Evolutionary conservation across 1,140 invertebrate species (phyloP), one percentile per base, ranked within the genome.

Genomic region (Neuroterus valhalla): DNA sequence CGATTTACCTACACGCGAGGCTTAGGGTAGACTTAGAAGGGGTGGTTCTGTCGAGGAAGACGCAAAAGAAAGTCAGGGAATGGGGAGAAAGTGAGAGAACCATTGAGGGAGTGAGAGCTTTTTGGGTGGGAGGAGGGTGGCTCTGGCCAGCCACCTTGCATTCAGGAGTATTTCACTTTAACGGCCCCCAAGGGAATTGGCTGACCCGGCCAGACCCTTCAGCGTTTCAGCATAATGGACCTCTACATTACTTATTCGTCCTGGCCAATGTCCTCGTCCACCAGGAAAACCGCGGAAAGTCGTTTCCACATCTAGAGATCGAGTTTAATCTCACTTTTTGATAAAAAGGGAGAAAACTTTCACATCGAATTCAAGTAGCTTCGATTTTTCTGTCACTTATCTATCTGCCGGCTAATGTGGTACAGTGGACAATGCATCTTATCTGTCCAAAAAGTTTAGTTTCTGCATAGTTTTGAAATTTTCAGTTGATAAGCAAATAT

Each of bases 111-210:
- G 78, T 66, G 26, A 78, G 72, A 69, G 72, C 68, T 69, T 74
- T 74, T 75, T 71, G 46, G 68, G 66, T 71, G 55, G 62, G 72
- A 75, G 66, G 77, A 80, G 78, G 80, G 75, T 80, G 75, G 78
- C 68, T 76, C 76, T 62, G 80, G 77, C 79, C 84, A 81, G 83
- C 85, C 87, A 89, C 88, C 88, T 90, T 90, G 86, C 88, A 89
- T 90, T 90, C 85, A 84, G 83, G 82, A 89, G 88, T 90, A 90
- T 90, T 90, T 90, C 88, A 89, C 88, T 90, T 89, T 90, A 90
- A 90, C 88, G 89, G 87, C 87, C 82, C 89, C 88, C 88, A 78
- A 70, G 87, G 86, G 89, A 84, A 89, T 89, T 89, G 86, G 87
- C 86, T 89, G 88, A 89, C 87, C 89, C 88, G 76, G 85, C 78